Evolutionary conservation across 2,113 vertebrate genomes (phyloP).

Genomic region (Thermophis baileyi): DNA sequence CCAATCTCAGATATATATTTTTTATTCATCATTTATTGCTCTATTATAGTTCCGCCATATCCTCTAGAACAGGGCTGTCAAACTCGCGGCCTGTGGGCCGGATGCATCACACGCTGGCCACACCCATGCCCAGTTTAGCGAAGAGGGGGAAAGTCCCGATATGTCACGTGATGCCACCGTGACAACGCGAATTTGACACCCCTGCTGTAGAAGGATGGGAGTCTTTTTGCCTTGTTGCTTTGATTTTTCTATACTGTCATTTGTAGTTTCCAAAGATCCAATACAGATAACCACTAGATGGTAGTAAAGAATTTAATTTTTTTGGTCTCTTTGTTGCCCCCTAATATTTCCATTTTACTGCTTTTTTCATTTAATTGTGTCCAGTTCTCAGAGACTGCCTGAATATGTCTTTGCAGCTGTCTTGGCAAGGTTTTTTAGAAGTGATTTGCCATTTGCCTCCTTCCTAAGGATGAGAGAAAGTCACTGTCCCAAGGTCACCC

Average conservation of each 20-base stretch:
- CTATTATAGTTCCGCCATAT: not conserved
- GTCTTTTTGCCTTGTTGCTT: not conserved
- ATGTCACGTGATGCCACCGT: too few relatives aligned
- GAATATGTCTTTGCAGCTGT: not conserved
- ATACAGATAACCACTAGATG: not conserved
- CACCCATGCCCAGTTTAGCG: too few relatives aligned
- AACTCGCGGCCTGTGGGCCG: too few relatives aligned
- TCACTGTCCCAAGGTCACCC: not conserved
- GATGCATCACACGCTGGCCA: too few relatives aligned
- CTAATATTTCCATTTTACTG: not conserved
- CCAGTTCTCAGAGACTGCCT: not conserved
- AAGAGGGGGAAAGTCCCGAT: too few relatives aligned
- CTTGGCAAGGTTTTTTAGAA: not conserved
- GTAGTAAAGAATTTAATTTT: not conserved
- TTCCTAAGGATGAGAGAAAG: not conserved
- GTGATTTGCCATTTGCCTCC: not conserved
- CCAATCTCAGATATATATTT: not conserved
- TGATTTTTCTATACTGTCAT: not conserved
- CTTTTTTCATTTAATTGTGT: not conserved
- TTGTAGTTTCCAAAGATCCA: not conserved
- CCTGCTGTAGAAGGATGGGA: not conserved
- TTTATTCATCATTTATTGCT: not conserved
- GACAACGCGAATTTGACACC: not conserved
- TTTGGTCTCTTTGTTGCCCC: not conserved
- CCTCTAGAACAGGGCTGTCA: not conserved